Percentiles rank a stretch among this genome's conserved stretches.
These are phyloP conservation scores for Dendrolimus pini DNA, from an alignment of 2,888 invertebrate genomes.

Conservation along the genomic window DNA sequence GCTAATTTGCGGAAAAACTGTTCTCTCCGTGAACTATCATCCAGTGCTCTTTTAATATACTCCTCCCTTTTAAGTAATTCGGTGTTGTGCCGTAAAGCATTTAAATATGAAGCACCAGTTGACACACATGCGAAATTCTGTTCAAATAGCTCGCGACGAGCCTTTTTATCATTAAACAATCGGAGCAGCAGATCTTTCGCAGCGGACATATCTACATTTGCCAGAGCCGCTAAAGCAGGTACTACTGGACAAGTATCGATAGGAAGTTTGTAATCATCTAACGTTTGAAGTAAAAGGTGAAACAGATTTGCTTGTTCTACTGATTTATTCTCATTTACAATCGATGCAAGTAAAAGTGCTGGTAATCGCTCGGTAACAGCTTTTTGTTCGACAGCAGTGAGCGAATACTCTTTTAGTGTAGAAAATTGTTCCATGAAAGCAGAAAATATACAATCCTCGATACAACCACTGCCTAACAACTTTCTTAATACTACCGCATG, in stretches of 20 bases:
- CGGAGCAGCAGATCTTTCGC: slow-evolving; percentile 22
- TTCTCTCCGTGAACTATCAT: slow-evolving; percentile 19
- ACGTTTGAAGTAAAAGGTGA: slow-evolving; percentile 25
- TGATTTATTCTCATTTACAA: slow-evolving; percentile 14
- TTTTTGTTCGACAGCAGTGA: slow-evolving; percentile 27
- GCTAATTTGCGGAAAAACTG: slow-evolving; percentile 30
- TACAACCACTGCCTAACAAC: slow-evolving; percentile 22
- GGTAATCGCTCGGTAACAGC: slow-evolving; percentile 20
- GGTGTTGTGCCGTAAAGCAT: slow-evolving; percentile 41
- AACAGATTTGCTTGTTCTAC: slow-evolving; percentile 13
- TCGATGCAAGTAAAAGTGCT: slow-evolving; percentile 21
- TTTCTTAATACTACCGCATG: slow-evolving; percentile 44
- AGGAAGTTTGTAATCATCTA: slow-evolving; percentile 27
- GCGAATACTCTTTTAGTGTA: slow-evolving; percentile 32
- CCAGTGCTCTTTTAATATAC: slow-evolving; percentile 19
- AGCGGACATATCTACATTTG: slow-evolving; percentile 17
- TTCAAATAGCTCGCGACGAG: slow-evolving; percentile 33
- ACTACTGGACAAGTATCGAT: slow-evolving; percentile 23
- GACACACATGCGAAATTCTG: slow-evolving; percentile 32
- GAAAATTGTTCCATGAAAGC: slow-evolving; percentile 36
- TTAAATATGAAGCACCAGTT: slow-evolving; percentile 39
- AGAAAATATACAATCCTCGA: slow-evolving; percentile 18
- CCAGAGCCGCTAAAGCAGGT: slow-evolving; percentile 20
- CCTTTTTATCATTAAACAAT: slow-evolving; percentile 30
- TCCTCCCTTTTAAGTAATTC: slow-evolving; percentile 20